These are phyloP conservation scores for Stramonita haemastoma DNA, from an alignment of 2,888 invertebrate genomes.

Conservation along the genomic window DNA sequence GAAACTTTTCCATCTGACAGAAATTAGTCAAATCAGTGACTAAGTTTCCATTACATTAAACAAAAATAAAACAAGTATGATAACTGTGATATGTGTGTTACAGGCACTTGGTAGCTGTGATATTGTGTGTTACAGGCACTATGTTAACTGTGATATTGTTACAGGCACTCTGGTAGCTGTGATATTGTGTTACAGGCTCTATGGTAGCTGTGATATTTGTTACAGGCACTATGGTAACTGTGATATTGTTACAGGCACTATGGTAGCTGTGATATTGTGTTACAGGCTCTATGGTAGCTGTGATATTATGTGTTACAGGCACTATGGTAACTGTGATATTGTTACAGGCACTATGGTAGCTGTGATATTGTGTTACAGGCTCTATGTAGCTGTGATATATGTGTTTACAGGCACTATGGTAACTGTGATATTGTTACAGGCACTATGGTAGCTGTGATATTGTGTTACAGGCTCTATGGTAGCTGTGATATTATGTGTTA, in stretches of 20 bases:
- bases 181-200: background rate
- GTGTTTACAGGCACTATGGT: no score
- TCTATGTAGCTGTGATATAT: background rate
- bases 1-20: background rate
- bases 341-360: no score
- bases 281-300: no score
- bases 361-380: background rate
- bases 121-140: background rate
- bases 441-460: background rate
- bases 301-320: background rate
- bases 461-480: background rate
- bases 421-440: no score
- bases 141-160: background rate
- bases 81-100: conserved; percentile 12
- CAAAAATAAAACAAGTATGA: no score
- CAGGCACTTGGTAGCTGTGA: conserved; percentile 30
- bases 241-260: no score
- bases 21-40: no score
- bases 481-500: background rate
- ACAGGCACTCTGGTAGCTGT: no score
- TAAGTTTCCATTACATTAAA: no score
- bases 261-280: background rate
- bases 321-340: background rate
- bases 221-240: background rate
- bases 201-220: background rate